Evolutionary conservation across 2,888 invertebrate genomes (phyloP).

Genomic region (Copidosoma aretas): DNA sequence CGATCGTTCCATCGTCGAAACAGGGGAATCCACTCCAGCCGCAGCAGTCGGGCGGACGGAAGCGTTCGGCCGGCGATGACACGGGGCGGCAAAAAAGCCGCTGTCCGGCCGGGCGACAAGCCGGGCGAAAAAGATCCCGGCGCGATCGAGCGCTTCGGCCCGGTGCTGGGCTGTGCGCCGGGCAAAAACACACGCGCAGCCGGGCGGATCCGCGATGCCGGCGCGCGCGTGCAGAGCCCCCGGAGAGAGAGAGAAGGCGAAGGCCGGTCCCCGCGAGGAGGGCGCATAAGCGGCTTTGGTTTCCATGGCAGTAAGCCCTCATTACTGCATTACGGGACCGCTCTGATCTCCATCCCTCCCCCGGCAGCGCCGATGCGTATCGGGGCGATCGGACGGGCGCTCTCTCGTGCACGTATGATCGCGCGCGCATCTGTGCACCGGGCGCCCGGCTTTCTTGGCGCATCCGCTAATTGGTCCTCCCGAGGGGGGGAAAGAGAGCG

Average conservation of each 20-base stretch:
- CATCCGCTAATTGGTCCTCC: constrained; percentile 20
- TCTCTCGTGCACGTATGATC: no score
- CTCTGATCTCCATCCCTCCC: not conserved
- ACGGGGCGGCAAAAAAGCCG: no score
- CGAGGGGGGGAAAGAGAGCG: not conserved
- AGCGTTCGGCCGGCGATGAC: not conserved
- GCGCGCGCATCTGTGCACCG: no score
- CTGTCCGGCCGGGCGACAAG: constrained; percentile 9
- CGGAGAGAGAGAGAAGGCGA: constrained; percentile 32
- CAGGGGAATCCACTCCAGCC: constrained; percentile 34
- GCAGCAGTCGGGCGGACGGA: constrained; percentile 1
- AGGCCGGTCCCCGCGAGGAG: constrained; percentile 40
- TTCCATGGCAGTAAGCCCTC: constrained; percentile 64
- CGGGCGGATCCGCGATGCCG: no score
- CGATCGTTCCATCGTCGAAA: not conserved
- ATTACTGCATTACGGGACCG: constrained; percentile 61
- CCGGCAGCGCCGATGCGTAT: no score
- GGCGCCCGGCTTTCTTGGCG: constrained; percentile 6
- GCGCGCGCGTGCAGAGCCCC: no score
- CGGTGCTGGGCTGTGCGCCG: not conserved
- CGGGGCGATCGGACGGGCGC: no score
- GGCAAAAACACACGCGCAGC: not conserved
- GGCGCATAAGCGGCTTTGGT: constrained; percentile 63
- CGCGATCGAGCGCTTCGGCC: constrained; percentile 7
- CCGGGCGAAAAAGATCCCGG: constrained; percentile 3